phyloP scores from a whole-genome alignment of 2,113 vertebrate genomes.

The Lynx canadensis region DNA sequence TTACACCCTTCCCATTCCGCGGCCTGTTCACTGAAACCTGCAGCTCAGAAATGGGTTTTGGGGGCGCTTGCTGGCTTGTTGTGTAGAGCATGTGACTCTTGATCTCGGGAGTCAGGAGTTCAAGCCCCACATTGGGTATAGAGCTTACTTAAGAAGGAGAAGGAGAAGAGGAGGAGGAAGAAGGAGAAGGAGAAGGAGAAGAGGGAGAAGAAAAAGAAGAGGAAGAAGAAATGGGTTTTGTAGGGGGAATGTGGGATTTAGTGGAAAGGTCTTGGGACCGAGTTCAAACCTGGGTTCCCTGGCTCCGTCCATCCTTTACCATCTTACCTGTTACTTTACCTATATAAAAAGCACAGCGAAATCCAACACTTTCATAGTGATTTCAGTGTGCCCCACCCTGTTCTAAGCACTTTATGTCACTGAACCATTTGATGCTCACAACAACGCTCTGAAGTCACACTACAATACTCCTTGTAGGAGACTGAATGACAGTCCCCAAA shows the following conservation, averaged over 20 bases:
- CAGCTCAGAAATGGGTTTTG: not conserved
- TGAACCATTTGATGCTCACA: not conserved
- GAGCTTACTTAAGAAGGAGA: not conserved
- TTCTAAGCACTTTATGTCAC: not conserved
- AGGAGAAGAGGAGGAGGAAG: not conserved
- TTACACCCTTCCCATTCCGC: not conserved
- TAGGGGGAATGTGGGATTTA: not conserved
- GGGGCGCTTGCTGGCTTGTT: not conserved
- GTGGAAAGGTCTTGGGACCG: not conserved
- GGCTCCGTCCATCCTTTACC: not conserved
- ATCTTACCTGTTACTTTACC: not conserved
- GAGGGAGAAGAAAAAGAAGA: too few species aligned
- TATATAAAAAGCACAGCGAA: not conserved
- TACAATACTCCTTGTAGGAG: not conserved
- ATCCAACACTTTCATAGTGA: not conserved
- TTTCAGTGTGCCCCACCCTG: not conserved
- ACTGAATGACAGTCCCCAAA: too few species aligned
- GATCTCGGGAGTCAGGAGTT: not conserved
- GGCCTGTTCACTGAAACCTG: not conserved
- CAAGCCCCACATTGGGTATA: not conserved
- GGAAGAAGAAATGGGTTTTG: not conserved
- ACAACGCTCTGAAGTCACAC: accelerated
- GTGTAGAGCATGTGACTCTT: too few species aligned
- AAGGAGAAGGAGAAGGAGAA: too few species aligned
- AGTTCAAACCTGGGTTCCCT: not conserved